A percentile compares a stretch with the other conserved stretches of the same genome.
phyloP scores from a whole-genome alignment of 2,888 invertebrate species.

The Amphipoea oculea region DNA sequence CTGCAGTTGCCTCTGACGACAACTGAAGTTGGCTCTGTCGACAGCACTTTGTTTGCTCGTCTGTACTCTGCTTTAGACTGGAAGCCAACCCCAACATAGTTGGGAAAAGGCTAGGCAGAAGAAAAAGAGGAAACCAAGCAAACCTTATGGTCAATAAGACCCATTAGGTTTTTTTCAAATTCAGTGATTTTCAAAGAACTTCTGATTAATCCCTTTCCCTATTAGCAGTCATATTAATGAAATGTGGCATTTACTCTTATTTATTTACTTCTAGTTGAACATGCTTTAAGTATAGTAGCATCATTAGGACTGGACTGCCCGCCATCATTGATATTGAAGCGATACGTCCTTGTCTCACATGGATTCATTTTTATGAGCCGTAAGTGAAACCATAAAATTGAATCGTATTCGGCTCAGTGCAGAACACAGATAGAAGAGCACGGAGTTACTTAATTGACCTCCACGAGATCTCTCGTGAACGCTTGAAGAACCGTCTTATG shows the following conservation, averaged over 20 bases:
- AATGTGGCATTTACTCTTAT: too few relatives aligned
- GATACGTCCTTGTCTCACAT: slow-evolving; percentile 78
- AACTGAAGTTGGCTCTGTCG: too few relatives aligned
- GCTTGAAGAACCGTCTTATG: too few relatives aligned
- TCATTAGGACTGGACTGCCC: slow-evolving; percentile 81
- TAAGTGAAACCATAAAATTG: slow-evolving; percentile 67
- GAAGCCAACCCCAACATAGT: too few relatives aligned
- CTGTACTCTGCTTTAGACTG: too few relatives aligned
- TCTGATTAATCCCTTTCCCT: neutral
- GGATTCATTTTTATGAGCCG: slow-evolving; percentile 84
- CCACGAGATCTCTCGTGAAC: neutral
- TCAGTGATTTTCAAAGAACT: neutral
- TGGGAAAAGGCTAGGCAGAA: too few relatives aligned
- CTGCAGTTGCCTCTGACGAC: too few relatives aligned
- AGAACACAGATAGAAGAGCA: neutral
- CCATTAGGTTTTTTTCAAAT: neutral
- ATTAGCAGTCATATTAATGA: neutral
- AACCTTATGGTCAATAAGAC: neutral
- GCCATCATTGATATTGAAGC: slow-evolving; percentile 69
- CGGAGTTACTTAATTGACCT: neutral
- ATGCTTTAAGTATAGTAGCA: slow-evolving; percentile 89
- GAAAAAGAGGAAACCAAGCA: too few relatives aligned
- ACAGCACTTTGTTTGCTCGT: too few relatives aligned
- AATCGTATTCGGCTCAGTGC: neutral
- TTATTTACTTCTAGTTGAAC: slow-evolving; percentile 89